These are phyloP conservation scores for Chrysocyon brachyurus DNA, from an alignment of 2,797 vertebrate genomes.

Conservation along the genomic window DNA sequence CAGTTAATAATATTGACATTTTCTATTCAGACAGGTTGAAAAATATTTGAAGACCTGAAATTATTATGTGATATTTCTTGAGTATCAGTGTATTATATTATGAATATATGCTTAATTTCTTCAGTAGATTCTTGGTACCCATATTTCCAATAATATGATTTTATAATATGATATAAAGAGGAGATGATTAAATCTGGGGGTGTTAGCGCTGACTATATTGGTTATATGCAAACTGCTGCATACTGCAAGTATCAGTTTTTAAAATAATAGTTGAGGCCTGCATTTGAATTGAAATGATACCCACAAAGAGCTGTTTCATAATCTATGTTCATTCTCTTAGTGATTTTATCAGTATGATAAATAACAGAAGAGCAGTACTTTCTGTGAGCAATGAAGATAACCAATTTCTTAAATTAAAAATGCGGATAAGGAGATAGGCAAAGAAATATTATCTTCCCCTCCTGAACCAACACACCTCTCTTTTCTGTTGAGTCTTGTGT, in stretches of 20 bases:
- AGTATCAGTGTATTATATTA: background rate
- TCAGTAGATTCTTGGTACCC: conserved; percentile 26
- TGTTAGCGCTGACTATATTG: conserved; percentile 37
- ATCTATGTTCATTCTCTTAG: background rate
- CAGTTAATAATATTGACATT: background rate
- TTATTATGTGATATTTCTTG: conserved; percentile 12
- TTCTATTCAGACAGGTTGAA: conserved; percentile 32
- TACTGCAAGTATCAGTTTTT: conserved; percentile 45
- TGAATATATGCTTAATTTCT: conserved; percentile 50
- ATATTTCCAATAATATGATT: conserved; percentile 39
- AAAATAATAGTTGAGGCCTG: conserved; percentile 39
- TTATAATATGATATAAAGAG: conserved; percentile 12
- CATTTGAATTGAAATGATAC: conserved; percentile 60
- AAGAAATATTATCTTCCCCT: background rate
- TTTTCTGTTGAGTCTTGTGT: background rate
- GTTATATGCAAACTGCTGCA: conserved; percentile 64
- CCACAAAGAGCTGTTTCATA: background rate
- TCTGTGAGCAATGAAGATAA: background rate
- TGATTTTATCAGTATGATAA: conserved; percentile 1
- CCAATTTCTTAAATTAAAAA: conserved; percentile 37
- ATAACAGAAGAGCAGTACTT: background rate
- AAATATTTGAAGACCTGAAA: conserved; percentile 46
- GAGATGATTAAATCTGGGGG: background rate
- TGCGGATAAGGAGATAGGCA: background rate
- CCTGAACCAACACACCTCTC: background rate